These are phyloP conservation scores for Polymixis lichenea DNA, from an alignment of 2,888 invertebrate species.

Conservation along the genomic window DNA sequence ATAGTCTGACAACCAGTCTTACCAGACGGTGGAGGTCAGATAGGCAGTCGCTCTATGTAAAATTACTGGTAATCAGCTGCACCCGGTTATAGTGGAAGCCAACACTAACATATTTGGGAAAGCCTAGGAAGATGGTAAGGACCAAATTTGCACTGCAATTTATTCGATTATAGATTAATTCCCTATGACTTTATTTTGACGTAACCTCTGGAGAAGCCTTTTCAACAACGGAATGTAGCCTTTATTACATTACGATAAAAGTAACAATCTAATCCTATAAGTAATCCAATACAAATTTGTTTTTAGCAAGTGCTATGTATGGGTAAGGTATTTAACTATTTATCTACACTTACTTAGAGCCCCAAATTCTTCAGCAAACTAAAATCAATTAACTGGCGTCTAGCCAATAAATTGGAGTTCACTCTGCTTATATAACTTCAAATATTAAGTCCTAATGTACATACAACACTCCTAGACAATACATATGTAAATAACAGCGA, in stretches of 20 bases:
- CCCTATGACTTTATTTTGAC: constrained; percentile 40
- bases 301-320: constrained; percentile 21
- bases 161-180: constrained; percentile 23
- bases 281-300: constrained; percentile 48
- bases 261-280: constrained; percentile 52
- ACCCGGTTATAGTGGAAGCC: background rate
- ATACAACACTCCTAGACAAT: constrained; percentile 39
- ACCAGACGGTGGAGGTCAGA: too few species aligned
- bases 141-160: background rate
- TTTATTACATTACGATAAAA: constrained; percentile 30
- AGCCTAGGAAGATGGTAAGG: background rate
- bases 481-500: constrained; percentile 48
- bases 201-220: constrained; percentile 58
- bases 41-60: too few species aligned
- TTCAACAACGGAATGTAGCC: constrained; percentile 38
- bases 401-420: constrained; percentile 18
- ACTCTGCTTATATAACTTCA: constrained; percentile 37
- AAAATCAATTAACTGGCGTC: constrained; percentile 21
- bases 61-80: background rate
- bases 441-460: constrained; percentile 21
- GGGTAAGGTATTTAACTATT: background rate
- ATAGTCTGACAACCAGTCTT: too few species aligned
- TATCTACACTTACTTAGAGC: background rate
- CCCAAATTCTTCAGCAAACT: constrained; percentile 22
- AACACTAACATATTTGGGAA: background rate